Evolutionary conservation across 1,140 invertebrate genomes (phyloP), one percentile per base, ranked within the genome.

Genomic region (Luehdorfia chinensis): DNA sequence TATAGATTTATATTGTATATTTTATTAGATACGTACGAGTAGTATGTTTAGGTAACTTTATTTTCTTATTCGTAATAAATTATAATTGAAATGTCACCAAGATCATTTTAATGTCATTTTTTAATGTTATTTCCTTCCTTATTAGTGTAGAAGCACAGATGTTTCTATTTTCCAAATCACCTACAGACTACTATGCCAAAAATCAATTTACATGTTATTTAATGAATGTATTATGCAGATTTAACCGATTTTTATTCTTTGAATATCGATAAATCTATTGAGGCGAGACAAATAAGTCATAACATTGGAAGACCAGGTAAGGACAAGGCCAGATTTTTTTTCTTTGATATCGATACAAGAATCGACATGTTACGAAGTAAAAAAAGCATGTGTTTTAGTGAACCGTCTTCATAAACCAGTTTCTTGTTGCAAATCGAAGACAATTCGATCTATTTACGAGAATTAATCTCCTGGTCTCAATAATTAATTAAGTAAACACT

Each of bases 261-360:
- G 56, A 61, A 68, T 62, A 67, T 60, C 72, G 53, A 81, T 84
- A 81, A 83, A 79, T 83, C 71, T 68, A 58, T 39, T 56, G 46
- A 56, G 50, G 54, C 68, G 73, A 75, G 80, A 83, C 76, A 80
- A 76, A 81, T 81, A 83, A 80, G 80, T 84, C 77, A 83, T 77
- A 84, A 84, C 69, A 83, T 81, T 79, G 69, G 57, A 46, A 55
- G 54, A 72, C 52, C 63, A 47, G 58, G 70, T 64, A 67, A 72
- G 66, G 66, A 73, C 72, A 73, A 73, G 64, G 69, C 63, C 65
- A 65, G 36, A 41, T 50, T 52, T 63, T 50, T 66, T 63, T 70
- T 76, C 71, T 62, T 70, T 45, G 27, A 46, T 61, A 63, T 67
- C 64, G 50, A 63, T 63, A 67, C 66, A 75, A 61, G 55, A 74